Percentiles rank a stretch among this genome's conserved stretches.
Conservation (phyloP, 2,797 vertebrate genomes). For the Danio jaintianensis region DNA sequence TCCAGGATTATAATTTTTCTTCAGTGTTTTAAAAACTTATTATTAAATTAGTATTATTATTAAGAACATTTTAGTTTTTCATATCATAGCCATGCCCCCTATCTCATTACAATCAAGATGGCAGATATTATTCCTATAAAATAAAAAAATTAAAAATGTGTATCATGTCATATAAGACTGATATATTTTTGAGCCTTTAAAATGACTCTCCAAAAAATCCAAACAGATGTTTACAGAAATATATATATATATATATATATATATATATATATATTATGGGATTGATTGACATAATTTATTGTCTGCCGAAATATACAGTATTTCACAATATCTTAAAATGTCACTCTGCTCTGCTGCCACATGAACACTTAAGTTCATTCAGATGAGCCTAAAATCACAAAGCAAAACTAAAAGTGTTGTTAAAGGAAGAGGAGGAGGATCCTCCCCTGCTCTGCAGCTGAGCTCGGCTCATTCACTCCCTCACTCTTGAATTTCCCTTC, state of each 20-base stretch:
- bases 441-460: constrained; percentile 38
- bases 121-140: not conserved
- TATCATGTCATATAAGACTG: not conserved
- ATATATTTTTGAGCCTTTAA: not conserved
- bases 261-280: no score
- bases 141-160: not conserved
- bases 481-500: constrained; percentile 36
- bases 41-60: no score
- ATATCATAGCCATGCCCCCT: not conserved
- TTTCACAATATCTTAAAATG: not conserved
- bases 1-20: no score
- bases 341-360: not conserved
- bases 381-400: constrained; percentile 17
- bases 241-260: no score
- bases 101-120: not conserved
- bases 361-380: not conserved
- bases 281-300: not conserved
- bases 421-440: constrained; percentile 46
- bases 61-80: not conserved
- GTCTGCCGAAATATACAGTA: not conserved
- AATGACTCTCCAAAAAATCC: not conserved
- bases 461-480: constrained; percentile 33
- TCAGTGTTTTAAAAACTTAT: no score
- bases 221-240: not conserved
- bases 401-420: constrained; percentile 37